These are phyloP conservation scores for Silurus asotus DNA, from an alignment of 2,113 vertebrate species.

Conservation along the genomic window DNA sequence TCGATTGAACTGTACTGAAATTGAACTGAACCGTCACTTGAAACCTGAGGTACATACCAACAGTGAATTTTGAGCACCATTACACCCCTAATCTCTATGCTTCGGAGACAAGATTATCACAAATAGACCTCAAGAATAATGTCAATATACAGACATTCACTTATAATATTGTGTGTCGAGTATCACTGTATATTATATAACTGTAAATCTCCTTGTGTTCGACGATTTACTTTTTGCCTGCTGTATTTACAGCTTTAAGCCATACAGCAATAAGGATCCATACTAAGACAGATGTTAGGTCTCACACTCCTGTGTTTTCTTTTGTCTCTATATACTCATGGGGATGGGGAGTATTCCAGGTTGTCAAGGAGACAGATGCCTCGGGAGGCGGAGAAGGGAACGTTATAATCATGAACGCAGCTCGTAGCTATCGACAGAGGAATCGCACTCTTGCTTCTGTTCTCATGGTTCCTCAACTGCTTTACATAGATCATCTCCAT, in stretches of 20 bases:
- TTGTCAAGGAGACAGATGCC: slow-evolving; percentile 48
- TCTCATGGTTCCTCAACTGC: not conserved
- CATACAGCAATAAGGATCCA: not conserved
- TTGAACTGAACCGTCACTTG: too few relatives aligned
- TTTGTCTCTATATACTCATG: slow-evolving; percentile 23
- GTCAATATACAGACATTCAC: not conserved
- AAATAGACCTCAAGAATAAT: not conserved
- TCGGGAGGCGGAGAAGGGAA: slow-evolving; percentile 21
- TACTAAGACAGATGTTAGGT: slow-evolving; percentile 26
- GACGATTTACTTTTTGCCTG: slow-evolving; percentile 1
- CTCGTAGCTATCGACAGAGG: not conserved
- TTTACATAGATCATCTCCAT: slow-evolving; percentile 1
- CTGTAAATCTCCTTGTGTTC: not conserved
- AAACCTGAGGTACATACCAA: too few relatives aligned
- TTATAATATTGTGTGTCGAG: not conserved
- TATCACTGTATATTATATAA: not conserved
- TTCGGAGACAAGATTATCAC: not conserved
- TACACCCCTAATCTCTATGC: not conserved
- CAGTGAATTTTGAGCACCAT: too few relatives aligned
- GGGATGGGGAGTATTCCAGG: slow-evolving; percentile 18
- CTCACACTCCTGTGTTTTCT: slow-evolving; percentile 22
- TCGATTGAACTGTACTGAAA: too few relatives aligned
- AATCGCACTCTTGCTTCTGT: not conserved
- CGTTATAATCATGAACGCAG: not conserved
- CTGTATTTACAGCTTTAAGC: slow-evolving; percentile 8